Percentiles rank a stretch among this genome's conserved stretches.
These are phyloP conservation scores for Malaclemys terrapin DNA, from an alignment of 2,113 vertebrate genomes.

Conservation along the genomic window DNA sequence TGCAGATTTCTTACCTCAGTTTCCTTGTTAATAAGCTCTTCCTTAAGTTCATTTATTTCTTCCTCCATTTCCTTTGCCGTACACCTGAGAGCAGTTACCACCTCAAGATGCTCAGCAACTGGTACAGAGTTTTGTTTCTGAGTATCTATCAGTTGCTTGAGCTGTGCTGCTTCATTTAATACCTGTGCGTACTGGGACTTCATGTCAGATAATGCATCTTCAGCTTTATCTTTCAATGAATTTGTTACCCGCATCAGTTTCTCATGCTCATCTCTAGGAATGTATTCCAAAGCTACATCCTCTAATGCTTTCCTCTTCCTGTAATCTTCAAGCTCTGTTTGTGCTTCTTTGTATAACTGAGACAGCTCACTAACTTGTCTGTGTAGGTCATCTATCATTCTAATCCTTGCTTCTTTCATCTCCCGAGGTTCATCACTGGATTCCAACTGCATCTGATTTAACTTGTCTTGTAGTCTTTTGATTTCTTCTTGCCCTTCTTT, in stretches of 20 bases:
- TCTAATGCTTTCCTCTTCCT: conserved; percentile 80
- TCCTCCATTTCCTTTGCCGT: conserved; percentile 87
- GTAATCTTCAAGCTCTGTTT: conserved; percentile 85
- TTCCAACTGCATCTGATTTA: conserved; percentile 84
- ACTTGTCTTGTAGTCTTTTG: conserved; percentile 87
- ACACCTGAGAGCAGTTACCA: conserved; percentile 85
- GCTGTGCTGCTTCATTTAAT: conserved; percentile 81
- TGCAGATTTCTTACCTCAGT: conserved; percentile 85
- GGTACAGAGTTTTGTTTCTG: conserved; percentile 87
- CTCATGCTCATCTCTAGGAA: conserved; percentile 83
- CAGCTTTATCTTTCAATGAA: conserved; percentile 84
- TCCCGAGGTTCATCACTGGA: conserved; percentile 86
- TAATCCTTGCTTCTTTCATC: conserved; percentile 83
- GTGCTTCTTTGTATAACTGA: conserved; percentile 92
- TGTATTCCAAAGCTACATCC: conserved; percentile 68
- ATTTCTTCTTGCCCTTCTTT: conserved; percentile 94
- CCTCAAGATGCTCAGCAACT: conserved; percentile 88
- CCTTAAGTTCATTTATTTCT: conserved; percentile 81
- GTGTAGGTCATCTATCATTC: conserved; percentile 88
- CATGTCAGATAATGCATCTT: conserved; percentile 80
- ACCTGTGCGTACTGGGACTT: conserved; percentile 82
- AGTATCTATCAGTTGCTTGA: conserved; percentile 85
- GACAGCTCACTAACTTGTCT: conserved; percentile 90
- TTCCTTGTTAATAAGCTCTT: conserved; percentile 83
- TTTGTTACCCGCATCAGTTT: conserved; percentile 77